Evolutionary conservation across 2,797 vertebrate genomes (phyloP), one percentile per base, ranked within the genome.

Genomic region (Bufotes viridis): DNA sequence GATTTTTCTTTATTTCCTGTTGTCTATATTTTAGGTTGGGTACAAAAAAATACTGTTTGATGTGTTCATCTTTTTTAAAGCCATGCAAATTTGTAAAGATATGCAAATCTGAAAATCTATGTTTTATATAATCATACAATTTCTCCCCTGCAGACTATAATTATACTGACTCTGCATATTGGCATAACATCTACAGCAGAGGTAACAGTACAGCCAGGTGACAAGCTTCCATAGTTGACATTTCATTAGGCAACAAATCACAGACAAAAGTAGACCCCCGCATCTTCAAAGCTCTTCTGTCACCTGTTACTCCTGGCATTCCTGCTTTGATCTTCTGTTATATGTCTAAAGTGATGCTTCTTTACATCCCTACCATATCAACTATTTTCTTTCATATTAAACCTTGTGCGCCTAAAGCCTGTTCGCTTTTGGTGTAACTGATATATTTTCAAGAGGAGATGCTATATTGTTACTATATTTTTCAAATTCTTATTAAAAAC

Each of bases 191-290:
- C 58, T 61, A 78, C 83, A 51, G 58, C 72, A 26, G 58, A 61
- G 34, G 58, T 78, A 67, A 49, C 67, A 29, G 9, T 51, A 85
- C 7, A 65, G 42, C 15, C 29, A 63, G 72, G 72, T 85, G 58
- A 85, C 74, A 65, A 26, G 74, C 34, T 51, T 63, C 58, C 34
- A 78, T 65, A 42, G 58, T 51, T 85, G 74, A 85, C 83, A 78
- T 75, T 76, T 85, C 83, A 78, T 85, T 85, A 85, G 67, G 74
- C 84, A 85, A 85, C 60, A 85, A 78, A 78, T 78, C 74, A 78
- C 78, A 55, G 84, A 78, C 49, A 65, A 78, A 85, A 78, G 74
- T 85, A 63, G 58, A 85, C 60, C 74, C 51, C 49, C 84, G 67
- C 74, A 78, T 85, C 60, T 78, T 85, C 60, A 78, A 65, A 85